These are phyloP conservation scores for Varanus salvator DNA, from an alignment of 2,113 vertebrate species.

Conservation along the genomic window DNA sequence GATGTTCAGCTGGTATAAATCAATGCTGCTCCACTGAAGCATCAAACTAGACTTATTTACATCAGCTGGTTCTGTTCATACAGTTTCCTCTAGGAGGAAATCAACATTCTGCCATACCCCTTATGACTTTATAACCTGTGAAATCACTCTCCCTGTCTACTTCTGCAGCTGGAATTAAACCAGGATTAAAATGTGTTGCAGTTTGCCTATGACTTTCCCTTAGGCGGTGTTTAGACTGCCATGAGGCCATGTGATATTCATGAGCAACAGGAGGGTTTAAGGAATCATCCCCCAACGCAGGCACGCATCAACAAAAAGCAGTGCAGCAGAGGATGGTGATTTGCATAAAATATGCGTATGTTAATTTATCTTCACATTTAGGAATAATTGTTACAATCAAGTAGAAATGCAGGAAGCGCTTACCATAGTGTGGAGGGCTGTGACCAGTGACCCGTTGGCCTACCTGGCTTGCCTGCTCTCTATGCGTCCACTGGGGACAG, in stretches of 20 bases:
- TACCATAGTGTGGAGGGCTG: too few relatives aligned
- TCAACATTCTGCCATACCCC: slow-evolving; percentile 10
- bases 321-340: too few relatives aligned
- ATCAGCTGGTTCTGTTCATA: slow-evolving; percentile 18
- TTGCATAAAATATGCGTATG: too few relatives aligned
- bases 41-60: slow-evolving; percentile 11
- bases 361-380: too few relatives aligned
- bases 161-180: slow-evolving; percentile 21
- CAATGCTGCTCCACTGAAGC: background rate
- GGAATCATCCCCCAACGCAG: too few relatives aligned
- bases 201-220: background rate
- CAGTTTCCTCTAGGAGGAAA: slow-evolving; percentile 4
- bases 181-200: slow-evolving; percentile 7
- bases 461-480: too few relatives aligned
- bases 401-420: too few relatives aligned
- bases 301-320: too few relatives aligned
- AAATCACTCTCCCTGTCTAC: background rate
- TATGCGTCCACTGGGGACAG: too few relatives aligned
- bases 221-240: background rate
- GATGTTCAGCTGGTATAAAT: slow-evolving; percentile 38
- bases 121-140: background rate
- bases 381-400: too few relatives aligned
- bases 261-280: background rate
- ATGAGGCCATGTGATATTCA: background rate
- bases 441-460: too few relatives aligned